Base-by-base conservation (phyloP, 2,113 vertebrate genomes). In the Mohoua ochrocephala region DNA sequence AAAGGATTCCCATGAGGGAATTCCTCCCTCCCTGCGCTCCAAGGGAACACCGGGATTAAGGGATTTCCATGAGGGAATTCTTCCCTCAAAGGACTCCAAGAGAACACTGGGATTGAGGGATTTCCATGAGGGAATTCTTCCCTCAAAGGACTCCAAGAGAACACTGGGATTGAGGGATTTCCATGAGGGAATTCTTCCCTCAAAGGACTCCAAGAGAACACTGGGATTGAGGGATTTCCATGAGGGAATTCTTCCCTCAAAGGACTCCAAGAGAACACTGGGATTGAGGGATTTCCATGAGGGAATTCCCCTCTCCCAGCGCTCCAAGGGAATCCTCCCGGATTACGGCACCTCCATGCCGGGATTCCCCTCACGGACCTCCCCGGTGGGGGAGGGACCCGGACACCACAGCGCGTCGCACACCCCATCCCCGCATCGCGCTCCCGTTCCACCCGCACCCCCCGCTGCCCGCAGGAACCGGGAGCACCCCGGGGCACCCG, bases 91-190 rank as follows among this genome's bases (percentile, higher is more conserved):
- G 28, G 26, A 1, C 12, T 26, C 27, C 16, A 33, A 13, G 10
- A 2, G 4, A 45, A 44, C 1, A 4, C 1, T 1, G 1, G 28
- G 3, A 26, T 61, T 9, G 15, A 21, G 2, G 35, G 1, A 41
- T 0, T 0, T 16, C 37, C 22, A 13, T 3, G 8, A 47, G 41
- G 15, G 33, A 45, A 59, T 75, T 37, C 6, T 6, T 2, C 19
- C 6, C 27, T 31, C 6, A 33, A 0, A 12, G 6, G 22, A 1
- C 13, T 56, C 24, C 18, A 16, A 4, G 28, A 8, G 1, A 23
- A 53, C 2, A 21, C 2, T 3, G 1, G 10, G 13, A 47, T 39
- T 39, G 21, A 24, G 5, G 28, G 6, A 24, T 1, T 1, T 31
- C 37, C 50, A 11, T 10, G 5, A 49, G 10, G n/a, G 8, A 4